Evolutionary conservation across 1,140 invertebrate species (phyloP).

Genomic region (Zaprionus ornatus): DNA sequence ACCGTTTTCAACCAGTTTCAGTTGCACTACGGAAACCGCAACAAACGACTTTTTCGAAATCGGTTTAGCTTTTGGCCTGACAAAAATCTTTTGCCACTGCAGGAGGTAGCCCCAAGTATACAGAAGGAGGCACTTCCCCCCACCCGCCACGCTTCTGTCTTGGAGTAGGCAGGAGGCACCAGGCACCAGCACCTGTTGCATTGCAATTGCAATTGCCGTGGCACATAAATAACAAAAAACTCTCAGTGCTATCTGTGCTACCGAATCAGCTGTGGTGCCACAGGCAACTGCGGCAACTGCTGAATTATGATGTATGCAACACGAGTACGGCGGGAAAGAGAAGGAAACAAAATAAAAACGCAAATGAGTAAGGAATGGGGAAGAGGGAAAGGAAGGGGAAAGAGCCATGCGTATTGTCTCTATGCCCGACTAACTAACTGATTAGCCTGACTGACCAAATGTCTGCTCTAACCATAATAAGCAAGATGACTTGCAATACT

Average conservation of each 20-base stretch:
- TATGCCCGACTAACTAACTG: slow-evolving; percentile 29
- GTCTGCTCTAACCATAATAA: not conserved
- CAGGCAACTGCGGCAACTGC: slow-evolving; percentile 16
- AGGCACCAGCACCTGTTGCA: slow-evolving; percentile 24
- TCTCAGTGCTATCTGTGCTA: slow-evolving; percentile 27
- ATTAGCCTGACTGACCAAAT: slow-evolving; percentile 32
- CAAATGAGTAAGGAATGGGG: not conserved
- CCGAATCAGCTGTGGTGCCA: slow-evolving; percentile 21
- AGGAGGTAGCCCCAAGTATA: not conserved
- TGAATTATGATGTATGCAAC: slow-evolving; percentile 12
- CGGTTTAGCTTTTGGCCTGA: slow-evolving; percentile 18
- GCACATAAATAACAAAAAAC: slow-evolving; percentile 33
- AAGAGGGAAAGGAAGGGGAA: no score
- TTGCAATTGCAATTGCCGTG: slow-evolving; percentile 19
- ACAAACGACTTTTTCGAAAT: slow-evolving; percentile 26
- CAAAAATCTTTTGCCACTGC: slow-evolving; percentile 36
- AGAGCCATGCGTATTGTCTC: slow-evolving; percentile 1
- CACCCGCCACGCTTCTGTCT: not conserved
- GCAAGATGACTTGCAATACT: not conserved
- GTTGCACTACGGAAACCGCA: slow-evolving; percentile 19
- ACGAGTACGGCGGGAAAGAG: not conserved
- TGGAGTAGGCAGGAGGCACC: not conserved
- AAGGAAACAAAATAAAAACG: not conserved
- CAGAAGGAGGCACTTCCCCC: not conserved
- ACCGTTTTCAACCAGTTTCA: slow-evolving; percentile 27